phyloP scores from a whole-genome alignment of 1,140 invertebrate genomes.

The Cotesia vestalis region DNA sequence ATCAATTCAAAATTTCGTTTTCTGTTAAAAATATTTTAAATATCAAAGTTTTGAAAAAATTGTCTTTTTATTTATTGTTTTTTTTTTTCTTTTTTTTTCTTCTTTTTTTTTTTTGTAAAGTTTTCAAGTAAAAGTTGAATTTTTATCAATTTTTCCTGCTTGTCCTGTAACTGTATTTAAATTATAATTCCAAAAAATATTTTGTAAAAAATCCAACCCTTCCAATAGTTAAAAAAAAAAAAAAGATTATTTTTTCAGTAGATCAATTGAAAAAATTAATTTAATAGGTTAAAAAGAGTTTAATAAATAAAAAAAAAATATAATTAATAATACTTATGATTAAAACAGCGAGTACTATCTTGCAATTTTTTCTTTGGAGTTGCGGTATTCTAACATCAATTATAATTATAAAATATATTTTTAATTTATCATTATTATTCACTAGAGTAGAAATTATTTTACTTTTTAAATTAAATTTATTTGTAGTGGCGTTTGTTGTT shows the following conservation, averaged over 20 bases:
- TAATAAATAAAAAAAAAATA: not conserved
- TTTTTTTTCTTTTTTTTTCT: no score
- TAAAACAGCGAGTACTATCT: not conserved
- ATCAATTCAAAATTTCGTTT: not conserved
- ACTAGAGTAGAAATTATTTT: no score
- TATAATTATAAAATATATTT: not conserved
- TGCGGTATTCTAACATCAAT: constrained; percentile 16
- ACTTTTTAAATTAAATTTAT: no score
- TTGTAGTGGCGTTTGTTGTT: no score
- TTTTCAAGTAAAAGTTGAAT: not conserved
- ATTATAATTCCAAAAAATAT: not conserved
- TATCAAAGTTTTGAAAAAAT: not conserved
- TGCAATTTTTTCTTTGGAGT: constrained; percentile 27
- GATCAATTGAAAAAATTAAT: no score
- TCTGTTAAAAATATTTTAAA: not conserved
- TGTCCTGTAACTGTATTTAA: not conserved
- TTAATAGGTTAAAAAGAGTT: no score
- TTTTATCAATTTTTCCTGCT: constrained; percentile 3
- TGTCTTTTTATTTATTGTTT: not conserved
- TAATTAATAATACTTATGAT: not conserved
- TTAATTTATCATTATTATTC: not conserved
- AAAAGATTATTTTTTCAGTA: no score
- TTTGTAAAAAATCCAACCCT: no score
- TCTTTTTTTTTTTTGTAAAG: not conserved
- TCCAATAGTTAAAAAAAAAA: no score